Evolutionary conservation across 2,113 vertebrate genomes (phyloP), one percentile per base, ranked within the genome.

Genomic region (Narcine bancroftii): DNA sequence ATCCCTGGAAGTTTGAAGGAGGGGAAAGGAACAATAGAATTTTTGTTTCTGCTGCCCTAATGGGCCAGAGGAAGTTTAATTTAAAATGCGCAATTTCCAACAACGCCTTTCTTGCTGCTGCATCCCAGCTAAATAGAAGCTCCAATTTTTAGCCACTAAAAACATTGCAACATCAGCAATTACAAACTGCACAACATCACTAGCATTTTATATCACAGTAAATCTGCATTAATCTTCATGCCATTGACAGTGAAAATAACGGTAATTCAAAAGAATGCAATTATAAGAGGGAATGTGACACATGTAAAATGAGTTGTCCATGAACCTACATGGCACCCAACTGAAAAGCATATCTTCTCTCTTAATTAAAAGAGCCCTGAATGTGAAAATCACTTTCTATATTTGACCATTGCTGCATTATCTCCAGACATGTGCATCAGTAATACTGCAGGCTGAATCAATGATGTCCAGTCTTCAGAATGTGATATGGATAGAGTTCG

Each of bases 71-170:
- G 93, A 93, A 94, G 95, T 94, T 93, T 95, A 94, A 94, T 94
- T 94, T 94, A 95, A 94, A n/a, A 92, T 93, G 94, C 94, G 79
- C 93, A 95, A 95, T 95, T 95, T 95, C 93, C 93, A 93, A 93
- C 92, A 93, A 95, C 95, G 94, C 93, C 93, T 95, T 89, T 89
- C n/a, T 89, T 89, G 56, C 65, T 56, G 63, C 85, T 91, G 95
- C 93, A 71, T 94, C 93, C 94, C 94, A 94, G 95, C 60, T n/a
- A 92, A 83, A 92, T 45, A 45, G 39, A 39, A 69, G 45, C 29
- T 36, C 24, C 47, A n/a, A 69, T 89, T 69, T 50, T 85, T 71
- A 13, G 92, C 69, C 94, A 92, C 89, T 33, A 50, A 85, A 85
- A 92, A 92, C 92, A 75, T 69, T 94, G 94, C 93, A 0, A 89